phyloP scores from a whole-genome alignment of 35 echinoderm and acorn worm genomes.

The Lytechinus pictus region DNA sequence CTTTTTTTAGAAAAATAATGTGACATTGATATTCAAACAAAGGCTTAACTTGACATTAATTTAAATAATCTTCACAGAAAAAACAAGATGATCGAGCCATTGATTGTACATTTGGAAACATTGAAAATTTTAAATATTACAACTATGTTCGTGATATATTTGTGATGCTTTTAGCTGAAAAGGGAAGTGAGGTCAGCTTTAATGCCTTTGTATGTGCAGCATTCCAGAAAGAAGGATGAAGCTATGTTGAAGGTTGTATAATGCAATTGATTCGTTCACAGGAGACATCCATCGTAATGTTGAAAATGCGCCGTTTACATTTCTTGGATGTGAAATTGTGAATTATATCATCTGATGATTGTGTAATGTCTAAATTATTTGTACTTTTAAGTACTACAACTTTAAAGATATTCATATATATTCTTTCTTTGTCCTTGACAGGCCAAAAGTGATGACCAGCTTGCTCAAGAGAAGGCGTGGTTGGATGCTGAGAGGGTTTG shows the following conservation, averaged over 20 bases:
- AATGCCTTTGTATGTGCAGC: background rate
- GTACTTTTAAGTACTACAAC: background rate
- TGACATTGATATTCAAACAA: too few relatives aligned
- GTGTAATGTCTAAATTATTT: background rate
- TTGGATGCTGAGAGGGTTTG: slow-evolving; percentile 85
- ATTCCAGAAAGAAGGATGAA: background rate
- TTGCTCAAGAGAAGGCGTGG: slow-evolving; percentile 82
- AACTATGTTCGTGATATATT: background rate
- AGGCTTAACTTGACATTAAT: too few relatives aligned
- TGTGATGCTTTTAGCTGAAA: background rate
- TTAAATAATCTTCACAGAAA: too few relatives aligned
- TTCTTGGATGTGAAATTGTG: background rate
- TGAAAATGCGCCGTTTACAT: background rate
- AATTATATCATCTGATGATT: background rate
- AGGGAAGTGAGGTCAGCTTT: background rate
- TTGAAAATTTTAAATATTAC: background rate
- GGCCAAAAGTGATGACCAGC: slow-evolving; percentile 93
- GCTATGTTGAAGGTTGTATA: background rate
- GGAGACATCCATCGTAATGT: background rate
- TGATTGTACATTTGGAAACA: too few relatives aligned
- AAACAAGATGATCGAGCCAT: too few relatives aligned
- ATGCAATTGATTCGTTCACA: background rate
- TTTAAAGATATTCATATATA: background rate
- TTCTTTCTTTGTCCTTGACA: slow-evolving; percentile 50
- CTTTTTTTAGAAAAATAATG: background rate